Evolutionary conservation across 2,797 vertebrate species (phyloP), one percentile per base, ranked within the genome.

Genomic region (Myotis vivesi): DNA sequence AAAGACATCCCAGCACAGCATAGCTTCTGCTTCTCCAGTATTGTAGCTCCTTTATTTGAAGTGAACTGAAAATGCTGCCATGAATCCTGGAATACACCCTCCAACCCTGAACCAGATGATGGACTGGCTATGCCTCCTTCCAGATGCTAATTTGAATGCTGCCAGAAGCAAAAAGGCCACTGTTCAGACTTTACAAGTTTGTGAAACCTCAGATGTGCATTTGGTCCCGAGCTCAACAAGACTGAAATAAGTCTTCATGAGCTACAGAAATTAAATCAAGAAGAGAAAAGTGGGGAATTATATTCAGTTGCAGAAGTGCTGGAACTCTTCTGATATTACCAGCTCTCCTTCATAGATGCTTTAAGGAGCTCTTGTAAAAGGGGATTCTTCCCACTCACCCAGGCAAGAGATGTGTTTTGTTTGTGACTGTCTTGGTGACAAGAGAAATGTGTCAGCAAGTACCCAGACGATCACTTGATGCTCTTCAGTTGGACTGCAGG

Each of bases 111-210:
- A 97, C 92, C 99, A 99, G 99, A 97, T 99, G 83, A 98, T 99
- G 98, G 99, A 99, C 88, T 99, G 99, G 99, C 98, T 99, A 71
- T 99, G 99, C 95, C 97, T 99, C 33, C 79, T 99, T 75, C 98
- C 99, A 69, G 99, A 99, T 91, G 99, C 99, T 82, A 99, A 99
- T 86, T 99, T 99, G 97, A 99, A 99, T 2, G 98, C 99, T 53
- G 84, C 99, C 99, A 93, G 99, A 99, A 97, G 99, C 99, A 62
- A 99, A 98, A 97, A 97, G 94, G 4, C 97, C 99, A 75, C 98
- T 99, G 95, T 96, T 98, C 51, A 98, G 97, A 90, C 98, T 99
- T 83, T 98, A 99, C 96, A 98, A 96, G 82, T 99, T 99, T 97
- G 99, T 99, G n/a, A 98, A 97, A 96, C 99, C 98, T 69, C 99